These are phyloP conservation scores for Triplophysa bombifrons DNA, from an alignment of 2,797 vertebrate genomes.

Conservation along the genomic window DNA sequence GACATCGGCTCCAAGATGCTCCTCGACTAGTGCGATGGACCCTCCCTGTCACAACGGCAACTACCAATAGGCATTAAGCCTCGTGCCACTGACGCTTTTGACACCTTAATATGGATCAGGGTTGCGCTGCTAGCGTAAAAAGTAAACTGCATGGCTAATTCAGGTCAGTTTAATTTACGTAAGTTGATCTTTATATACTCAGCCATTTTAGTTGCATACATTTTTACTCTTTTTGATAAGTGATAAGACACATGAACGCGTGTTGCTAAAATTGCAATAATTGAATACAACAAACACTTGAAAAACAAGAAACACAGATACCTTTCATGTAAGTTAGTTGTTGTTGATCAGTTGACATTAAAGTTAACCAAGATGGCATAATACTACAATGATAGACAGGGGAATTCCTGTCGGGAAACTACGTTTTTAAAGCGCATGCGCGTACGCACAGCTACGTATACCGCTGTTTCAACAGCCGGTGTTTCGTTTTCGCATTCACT, in stretches of 20 bases:
- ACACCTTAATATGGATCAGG: neutral
- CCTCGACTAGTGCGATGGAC: conserved; percentile 20
- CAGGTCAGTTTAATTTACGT: neutral
- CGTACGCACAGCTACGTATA: neutral
- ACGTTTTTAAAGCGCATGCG: conserved; percentile 46
- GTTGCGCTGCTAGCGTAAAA: conserved; percentile 26
- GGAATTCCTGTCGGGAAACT: conserved; percentile 45
- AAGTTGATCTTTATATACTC: neutral
- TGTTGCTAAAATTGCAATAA: too few relatives aligned
- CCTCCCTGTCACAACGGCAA: conserved; percentile 4
- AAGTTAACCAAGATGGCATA: conserved; percentile 6
- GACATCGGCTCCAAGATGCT: conserved; percentile 40
- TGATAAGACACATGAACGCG: too few relatives aligned
- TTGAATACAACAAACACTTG: neutral
- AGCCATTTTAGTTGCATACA: neutral
- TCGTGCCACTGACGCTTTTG: neutral
- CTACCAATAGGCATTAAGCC: conserved; percentile 47
- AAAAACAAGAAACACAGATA: neutral
- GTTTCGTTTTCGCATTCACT: conserved; percentile 29
- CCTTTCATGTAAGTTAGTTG: neutral
- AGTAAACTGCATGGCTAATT: neutral
- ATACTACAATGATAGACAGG: neutral
- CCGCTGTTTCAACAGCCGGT: neutral
- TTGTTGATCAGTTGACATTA: conserved; percentile 4
- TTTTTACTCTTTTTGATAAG: too few relatives aligned